Base-by-base conservation (phyloP, 2,113 vertebrate genomes). In the Camelus bactrianus region DNA sequence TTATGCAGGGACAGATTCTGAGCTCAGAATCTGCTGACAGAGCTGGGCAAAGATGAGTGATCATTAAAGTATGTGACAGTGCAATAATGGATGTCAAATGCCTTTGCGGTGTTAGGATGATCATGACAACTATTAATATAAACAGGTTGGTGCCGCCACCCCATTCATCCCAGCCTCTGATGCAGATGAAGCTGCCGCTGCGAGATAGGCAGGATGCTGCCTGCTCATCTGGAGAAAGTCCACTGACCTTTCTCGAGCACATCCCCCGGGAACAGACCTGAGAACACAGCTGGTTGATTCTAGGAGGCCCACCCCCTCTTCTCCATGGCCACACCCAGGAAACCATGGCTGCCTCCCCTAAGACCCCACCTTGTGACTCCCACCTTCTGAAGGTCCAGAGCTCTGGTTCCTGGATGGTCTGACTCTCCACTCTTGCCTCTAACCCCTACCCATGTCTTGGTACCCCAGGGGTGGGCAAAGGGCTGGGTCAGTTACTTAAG, bases 301-400 rank as follows among this genome's bases (percentile, higher is more conserved):
- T 89, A 86, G 84, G 64, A 81, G 70, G 26, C 69, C 82, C 67
- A 58, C 73, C 86, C 85, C 35, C 19, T 89, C 72, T 92, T 83
- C 80, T 96, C 58, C 73, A 69, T 20, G 42, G 86, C 50, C 80
- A 93, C 6, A 62, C 91, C 91, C 52, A 48, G 50, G 64, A 88
- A 92, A 83, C 50, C 90, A 13, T 0, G 32, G 72, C 64, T 81
- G 92, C 83, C 86, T 95, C 92, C 95, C 86, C 42, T 92, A 65
- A 22, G 54, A 42, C 46, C 96, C 83, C 4, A 67, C 52, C 75
- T 64, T 84, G 73, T 86, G 95, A 93, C 88, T 97, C 88, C 94
- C 96, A 97, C 96, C 93, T 97, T 97, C 96, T 91, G 94, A 96
- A 94, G 79, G 91, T 91, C 95, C 92, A 85, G 94, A 96, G 97